Percentiles rank a stretch among this genome's conserved stretches.
These are phyloP conservation scores for Epizoanthus stellaris DNA, from an alignment of 92 coral and sea anemone genomes.

Conservation along the genomic window DNA sequence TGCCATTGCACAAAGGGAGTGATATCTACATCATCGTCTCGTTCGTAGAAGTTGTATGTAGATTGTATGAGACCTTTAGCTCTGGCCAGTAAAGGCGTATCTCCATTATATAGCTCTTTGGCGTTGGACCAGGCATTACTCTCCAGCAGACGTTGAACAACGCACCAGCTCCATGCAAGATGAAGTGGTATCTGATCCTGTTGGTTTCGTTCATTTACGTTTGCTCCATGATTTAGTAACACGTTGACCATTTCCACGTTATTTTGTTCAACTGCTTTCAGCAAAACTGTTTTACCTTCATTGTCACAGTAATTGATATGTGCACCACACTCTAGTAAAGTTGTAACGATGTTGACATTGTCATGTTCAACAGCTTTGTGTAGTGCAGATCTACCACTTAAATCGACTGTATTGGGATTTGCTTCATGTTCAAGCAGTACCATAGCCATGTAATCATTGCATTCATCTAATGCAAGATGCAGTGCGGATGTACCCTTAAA, in stretches of 20 bases:
- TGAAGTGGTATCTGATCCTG: conserved; percentile 28
- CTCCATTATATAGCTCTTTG: conserved; percentile 22
- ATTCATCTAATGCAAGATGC: not conserved
- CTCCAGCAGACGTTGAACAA: conserved; percentile 10
- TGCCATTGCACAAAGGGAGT: not conserved
- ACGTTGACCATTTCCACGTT: conserved; percentile 12
- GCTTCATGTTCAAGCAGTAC: conserved; percentile 2
- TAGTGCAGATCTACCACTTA: not conserved
- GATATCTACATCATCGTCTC: not conserved
- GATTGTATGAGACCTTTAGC: not conserved
- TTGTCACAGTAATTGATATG: not conserved
- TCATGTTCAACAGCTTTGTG: not conserved
- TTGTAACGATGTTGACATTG: not conserved
- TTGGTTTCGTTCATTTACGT: not conserved
- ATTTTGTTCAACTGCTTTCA: not conserved
- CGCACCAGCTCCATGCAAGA: not conserved
- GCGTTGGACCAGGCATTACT: conserved; percentile 12
- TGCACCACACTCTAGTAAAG: conserved; percentile 25
- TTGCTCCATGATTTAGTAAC: conserved; percentile 7
- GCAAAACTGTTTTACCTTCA: not conserved
- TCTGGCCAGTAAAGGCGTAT: conserved; percentile 28
- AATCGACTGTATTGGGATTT: conserved; percentile 4
- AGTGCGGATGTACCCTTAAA: not conserved
- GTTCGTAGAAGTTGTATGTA: not conserved
- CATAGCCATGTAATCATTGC: not conserved